Evolutionary conservation across 2,113 vertebrate genomes (phyloP).

Genomic region (Oreochromis aureus): DNA sequence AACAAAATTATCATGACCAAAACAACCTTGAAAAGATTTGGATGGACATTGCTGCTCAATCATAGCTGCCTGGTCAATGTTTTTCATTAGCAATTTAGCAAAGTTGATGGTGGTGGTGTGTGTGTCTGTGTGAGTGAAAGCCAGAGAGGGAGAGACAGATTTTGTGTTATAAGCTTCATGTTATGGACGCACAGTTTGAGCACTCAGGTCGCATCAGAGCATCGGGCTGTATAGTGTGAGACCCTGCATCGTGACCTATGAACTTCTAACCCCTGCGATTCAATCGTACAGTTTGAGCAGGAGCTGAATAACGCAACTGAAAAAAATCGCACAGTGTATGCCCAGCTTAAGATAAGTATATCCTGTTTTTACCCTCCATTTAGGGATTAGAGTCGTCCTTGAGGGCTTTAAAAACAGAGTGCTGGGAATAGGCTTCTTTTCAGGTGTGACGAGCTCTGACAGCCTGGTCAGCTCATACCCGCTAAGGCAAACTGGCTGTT

Average conservation of each 20-base stretch:
- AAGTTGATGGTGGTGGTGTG: neutral
- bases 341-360: neutral
- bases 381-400: neutral
- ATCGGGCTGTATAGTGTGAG: neutral
- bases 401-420: neutral
- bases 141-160: neutral
- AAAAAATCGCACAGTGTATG: neutral
- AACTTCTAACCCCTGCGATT: neutral
- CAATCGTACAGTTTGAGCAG: neutral
- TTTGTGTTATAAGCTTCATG: rapidly evolving
- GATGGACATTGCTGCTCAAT: rapidly evolving
- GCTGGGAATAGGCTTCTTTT: neutral
- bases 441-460: neutral
- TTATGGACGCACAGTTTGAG: neutral
- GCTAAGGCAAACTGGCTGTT: rapidly evolving
- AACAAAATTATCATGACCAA: neutral
- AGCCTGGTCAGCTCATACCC: neutral
- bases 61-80: neutral
- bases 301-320: neutral
- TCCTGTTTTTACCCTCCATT: neutral
- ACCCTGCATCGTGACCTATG: neutral
- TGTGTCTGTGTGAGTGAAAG: neutral
- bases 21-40: neutral
- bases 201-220: neutral
- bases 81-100: neutral